A percentile compares a stretch with the other conserved stretches of the same genome.
phyloP scores from a whole-genome alignment of 1,140 invertebrate genomes.

The Macrosteles quadrilineatus region DNA sequence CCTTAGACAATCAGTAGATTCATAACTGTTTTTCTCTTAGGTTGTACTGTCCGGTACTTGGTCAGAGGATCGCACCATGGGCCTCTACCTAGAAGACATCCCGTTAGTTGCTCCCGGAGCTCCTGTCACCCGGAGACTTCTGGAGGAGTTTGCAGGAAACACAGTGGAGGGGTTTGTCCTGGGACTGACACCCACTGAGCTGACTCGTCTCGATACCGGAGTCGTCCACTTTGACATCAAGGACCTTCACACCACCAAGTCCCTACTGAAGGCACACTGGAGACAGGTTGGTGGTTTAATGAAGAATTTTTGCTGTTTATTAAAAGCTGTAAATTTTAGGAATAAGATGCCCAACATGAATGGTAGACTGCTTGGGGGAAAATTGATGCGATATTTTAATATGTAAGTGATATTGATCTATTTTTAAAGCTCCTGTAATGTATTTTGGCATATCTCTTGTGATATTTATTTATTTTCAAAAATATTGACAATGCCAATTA shows the following conservation, averaged over 20 bases:
- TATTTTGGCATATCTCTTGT: too few species aligned
- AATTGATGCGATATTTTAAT: too few species aligned
- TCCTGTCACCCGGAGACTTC: slow-evolving; percentile 59
- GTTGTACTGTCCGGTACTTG: slow-evolving; percentile 42
- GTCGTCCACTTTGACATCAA: slow-evolving; percentile 60
- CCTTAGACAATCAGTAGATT: too few species aligned
- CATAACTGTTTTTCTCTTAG: slow-evolving; percentile 30
- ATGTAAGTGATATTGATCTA: too few species aligned
- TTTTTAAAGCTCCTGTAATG: too few species aligned
- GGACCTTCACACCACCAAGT: slow-evolving; percentile 52
- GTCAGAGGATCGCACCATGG: slow-evolving; percentile 27
- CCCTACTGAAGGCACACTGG: slow-evolving; percentile 55
- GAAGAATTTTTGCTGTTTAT: too few species aligned
- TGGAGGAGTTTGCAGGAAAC: slow-evolving; percentile 62
- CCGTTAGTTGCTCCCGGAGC: slow-evolving; percentile 64
- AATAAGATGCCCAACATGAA: too few species aligned
- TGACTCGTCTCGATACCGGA: slow-evolving; percentile 60
- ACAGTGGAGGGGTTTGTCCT: slow-evolving; percentile 63
- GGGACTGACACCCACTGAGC: slow-evolving; percentile 58
- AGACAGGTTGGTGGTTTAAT: slow-evolving; percentile 50
- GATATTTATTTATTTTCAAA: too few species aligned
- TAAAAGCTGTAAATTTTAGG: too few species aligned
- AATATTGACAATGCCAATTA: too few species aligned
- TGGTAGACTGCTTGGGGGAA: too few species aligned
- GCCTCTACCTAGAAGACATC: slow-evolving; percentile 63